These are phyloP conservation scores for Cathartes aura DNA, from an alignment of 2,113 vertebrate genomes.

Conservation along the genomic window DNA sequence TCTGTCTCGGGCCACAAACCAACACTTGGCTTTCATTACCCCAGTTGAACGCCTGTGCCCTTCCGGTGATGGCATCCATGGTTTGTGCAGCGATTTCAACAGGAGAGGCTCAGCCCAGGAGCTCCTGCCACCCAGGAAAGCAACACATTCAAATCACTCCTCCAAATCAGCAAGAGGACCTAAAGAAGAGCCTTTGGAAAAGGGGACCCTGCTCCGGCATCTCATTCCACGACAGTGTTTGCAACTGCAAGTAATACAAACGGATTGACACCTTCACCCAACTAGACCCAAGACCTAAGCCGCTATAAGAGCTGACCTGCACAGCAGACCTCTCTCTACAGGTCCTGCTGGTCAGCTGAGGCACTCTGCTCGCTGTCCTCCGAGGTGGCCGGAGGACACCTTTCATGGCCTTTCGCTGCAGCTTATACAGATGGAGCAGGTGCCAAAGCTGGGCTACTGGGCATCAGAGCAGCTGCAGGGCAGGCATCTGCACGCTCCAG, in stretches of 20 bases:
- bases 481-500: background rate
- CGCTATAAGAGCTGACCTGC: background rate
- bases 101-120: background rate
- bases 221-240: background rate
- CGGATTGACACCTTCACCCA: background rate
- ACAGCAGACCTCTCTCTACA: background rate
- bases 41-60: fast-evolving
- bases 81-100: background rate
- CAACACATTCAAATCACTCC: background rate
- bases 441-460: fast-evolving
- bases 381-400: background rate
- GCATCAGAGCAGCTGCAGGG: background rate
- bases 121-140: background rate
- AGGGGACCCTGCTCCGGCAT: background rate
- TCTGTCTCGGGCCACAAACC: background rate
- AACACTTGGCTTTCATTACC: background rate
- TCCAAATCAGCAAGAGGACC: background rate
- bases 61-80: background rate
- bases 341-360: background rate
- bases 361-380: background rate
- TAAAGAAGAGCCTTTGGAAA: background rate
- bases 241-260: background rate
- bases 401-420: background rate
- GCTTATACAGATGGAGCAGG: fast-evolving
- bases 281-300: background rate